These are phyloP conservation scores for Knipowitschia caucasica DNA, from an alignment of 2,797 vertebrate species.

Conservation along the genomic window DNA sequence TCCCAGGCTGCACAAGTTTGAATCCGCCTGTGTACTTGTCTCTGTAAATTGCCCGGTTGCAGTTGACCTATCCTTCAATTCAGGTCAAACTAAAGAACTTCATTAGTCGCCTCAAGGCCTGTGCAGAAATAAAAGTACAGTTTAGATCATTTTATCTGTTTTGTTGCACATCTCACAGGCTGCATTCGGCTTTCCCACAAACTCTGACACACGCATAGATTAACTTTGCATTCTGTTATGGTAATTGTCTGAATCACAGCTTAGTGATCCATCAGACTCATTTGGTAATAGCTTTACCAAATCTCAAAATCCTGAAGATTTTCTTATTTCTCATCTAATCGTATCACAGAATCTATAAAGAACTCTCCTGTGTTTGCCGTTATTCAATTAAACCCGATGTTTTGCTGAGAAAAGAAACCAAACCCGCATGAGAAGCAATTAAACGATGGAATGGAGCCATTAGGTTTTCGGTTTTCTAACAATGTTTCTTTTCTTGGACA, in stretches of 20 bases:
- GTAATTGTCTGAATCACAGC: constrained; percentile 1
- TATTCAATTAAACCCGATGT: constrained; percentile 5
- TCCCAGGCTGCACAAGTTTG: no score
- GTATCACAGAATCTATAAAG: constrained; percentile 1
- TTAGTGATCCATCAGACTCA: background rate
- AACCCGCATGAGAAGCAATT: constrained; percentile 1
- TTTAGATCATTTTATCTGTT: background rate
- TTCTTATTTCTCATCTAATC: constrained; percentile 4
- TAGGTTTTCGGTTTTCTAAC: background rate
- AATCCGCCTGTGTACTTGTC: no score
- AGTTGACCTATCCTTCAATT: no score
- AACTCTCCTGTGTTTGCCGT: background rate
- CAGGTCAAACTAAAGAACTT: no score
- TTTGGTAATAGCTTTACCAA: constrained; percentile 4
- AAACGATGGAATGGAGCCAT: background rate
- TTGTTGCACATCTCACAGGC: background rate
- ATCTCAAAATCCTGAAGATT: background rate
- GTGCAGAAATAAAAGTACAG: background rate
- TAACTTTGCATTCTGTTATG: background rate
- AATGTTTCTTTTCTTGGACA: constrained; percentile 7
- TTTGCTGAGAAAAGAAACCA: background rate
- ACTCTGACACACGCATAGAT: background rate
- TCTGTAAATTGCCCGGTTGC: no score
- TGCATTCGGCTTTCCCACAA: background rate
- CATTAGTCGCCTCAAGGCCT: no score